These are phyloP conservation scores for Rattus rattus DNA, from an alignment of 2,113 vertebrate species.

Conservation along the genomic window DNA sequence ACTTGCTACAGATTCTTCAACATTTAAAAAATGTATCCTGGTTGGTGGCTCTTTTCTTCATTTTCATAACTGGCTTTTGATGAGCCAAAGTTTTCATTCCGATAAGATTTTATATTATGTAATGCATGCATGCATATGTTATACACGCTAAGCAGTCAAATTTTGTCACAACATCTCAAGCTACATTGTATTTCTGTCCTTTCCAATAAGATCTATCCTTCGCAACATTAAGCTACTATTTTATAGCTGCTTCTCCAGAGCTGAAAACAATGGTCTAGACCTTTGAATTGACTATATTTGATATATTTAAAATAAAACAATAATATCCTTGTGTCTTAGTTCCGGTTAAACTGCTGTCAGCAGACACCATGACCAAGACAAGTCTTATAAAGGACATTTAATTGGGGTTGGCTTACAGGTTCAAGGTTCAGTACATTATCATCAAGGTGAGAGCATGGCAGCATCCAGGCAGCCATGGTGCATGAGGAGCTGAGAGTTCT, in stretches of 20 bases:
- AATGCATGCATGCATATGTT: not conserved
- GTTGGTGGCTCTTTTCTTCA: not conserved
- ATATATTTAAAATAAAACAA: not conserved
- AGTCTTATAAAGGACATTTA: too few species aligned
- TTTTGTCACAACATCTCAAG: conserved; percentile 33
- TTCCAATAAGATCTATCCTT: not conserved
- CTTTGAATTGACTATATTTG: conserved; percentile 43
- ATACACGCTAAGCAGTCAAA: not conserved
- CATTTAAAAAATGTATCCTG: not conserved
- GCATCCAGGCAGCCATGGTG: too few species aligned
- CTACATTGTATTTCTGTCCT: conserved; percentile 15
- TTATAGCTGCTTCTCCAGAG: not conserved
- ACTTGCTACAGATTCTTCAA: conserved; percentile 22
- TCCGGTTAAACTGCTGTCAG: too few species aligned
- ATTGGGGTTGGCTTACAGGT: too few species aligned
- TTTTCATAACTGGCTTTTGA: conserved; percentile 38
- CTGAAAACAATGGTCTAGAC: not conserved
- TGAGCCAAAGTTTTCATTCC: conserved; percentile 28
- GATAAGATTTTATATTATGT: not conserved
- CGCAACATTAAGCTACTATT: not conserved
- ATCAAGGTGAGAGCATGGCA: too few species aligned
- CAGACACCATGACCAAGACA: too few species aligned
- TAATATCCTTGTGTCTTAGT: not conserved
- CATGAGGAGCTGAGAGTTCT: too few species aligned
- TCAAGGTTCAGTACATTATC: too few species aligned